Conservation (phyloP, 2,888 invertebrate genomes). For the Coleophora deauratella region DNA sequence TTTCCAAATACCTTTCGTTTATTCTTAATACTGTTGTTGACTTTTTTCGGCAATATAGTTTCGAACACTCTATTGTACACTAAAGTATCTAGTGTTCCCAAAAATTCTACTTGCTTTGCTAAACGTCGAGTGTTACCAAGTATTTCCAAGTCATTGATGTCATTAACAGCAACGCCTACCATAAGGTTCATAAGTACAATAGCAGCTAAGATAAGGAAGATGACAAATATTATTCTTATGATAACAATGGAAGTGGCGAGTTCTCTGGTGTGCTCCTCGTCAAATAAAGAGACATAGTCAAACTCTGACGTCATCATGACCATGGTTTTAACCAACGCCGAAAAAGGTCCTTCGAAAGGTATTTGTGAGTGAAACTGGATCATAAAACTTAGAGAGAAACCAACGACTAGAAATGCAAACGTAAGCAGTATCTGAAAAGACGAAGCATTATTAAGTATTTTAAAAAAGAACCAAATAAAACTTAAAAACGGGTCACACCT, state of each 20-base stretch:
- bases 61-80: slow-evolving; percentile 59
- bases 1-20: slow-evolving; percentile 45
- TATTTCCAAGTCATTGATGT: slow-evolving; percentile 71
- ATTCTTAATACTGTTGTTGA: slow-evolving; percentile 44
- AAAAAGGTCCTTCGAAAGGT: slow-evolving; percentile 68
- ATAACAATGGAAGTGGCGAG: slow-evolving; percentile 52
- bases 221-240: slow-evolving; percentile 64
- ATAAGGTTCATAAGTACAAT: slow-evolving; percentile 76
- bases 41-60: slow-evolving; percentile 41
- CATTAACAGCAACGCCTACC: slow-evolving; percentile 75
- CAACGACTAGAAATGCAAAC: slow-evolving; percentile 65
- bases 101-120: slow-evolving; percentile 71
- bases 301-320: slow-evolving; percentile 78
- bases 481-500: too few relatives aligned
- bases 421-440: slow-evolving; percentile 63
- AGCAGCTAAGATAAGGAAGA: slow-evolving; percentile 70
- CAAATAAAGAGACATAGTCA: slow-evolving; percentile 66
- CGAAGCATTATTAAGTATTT: slow-evolving; percentile 8
- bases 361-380: slow-evolving; percentile 67
- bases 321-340: slow-evolving; percentile 70
- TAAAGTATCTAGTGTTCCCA: slow-evolving; percentile 65
- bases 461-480: too few relatives aligned
- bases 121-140: slow-evolving; percentile 70
- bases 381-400: slow-evolving; percentile 72
- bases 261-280: slow-evolving; percentile 49